Base-by-base conservation (phyloP, 1,140 invertebrate genomes). In the Pemphigus obesinymphae region DNA sequence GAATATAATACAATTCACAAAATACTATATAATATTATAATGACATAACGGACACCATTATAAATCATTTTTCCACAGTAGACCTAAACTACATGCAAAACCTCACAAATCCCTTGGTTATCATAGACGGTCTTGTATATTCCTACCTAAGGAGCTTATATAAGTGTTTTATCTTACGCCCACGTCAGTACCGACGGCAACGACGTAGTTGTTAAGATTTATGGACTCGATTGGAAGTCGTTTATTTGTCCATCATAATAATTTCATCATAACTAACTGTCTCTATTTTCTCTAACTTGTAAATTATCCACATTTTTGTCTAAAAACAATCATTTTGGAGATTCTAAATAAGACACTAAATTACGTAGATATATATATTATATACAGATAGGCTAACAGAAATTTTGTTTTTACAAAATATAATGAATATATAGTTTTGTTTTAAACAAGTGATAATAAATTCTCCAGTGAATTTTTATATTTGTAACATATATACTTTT, bases 81-180 rank as follows among this genome's bases (percentile, higher is more conserved):
- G 11, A 40, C 3, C 34, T 13, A 11, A 68, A 31, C 15, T 40
- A 15, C 37, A 40, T 26, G 37, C 37, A 23, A 23, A 68, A 68
- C 34, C n/a, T 68, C 66, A 68, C 20, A 68, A 68, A 68, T 40
- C 37, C 37, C 34, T 43, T 23, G n/a, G 34, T 43, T 43, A 68
- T 68, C 66, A 26, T n/a, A 43, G n/a, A 26, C 10, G 23, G 45
- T 70, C 23, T 70, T 70, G 10, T 70, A 45, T 45, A 40, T 43
- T 70, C 23, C 23, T 45, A 43, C 40, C 23, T 70, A 43, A 70
- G 68, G 23, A 70, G 68, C 68, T 70, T 45, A 70, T 45, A 26
- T 70, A 68, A 37, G 34, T 45, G 40, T 45, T 70, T 70, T 13
- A 10, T 70, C 68, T 40, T 70, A 68, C 68, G 40, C 68, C 68